phyloP scores from a whole-genome alignment of 2,888 invertebrate genomes.

The Trilocha varians region DNA sequence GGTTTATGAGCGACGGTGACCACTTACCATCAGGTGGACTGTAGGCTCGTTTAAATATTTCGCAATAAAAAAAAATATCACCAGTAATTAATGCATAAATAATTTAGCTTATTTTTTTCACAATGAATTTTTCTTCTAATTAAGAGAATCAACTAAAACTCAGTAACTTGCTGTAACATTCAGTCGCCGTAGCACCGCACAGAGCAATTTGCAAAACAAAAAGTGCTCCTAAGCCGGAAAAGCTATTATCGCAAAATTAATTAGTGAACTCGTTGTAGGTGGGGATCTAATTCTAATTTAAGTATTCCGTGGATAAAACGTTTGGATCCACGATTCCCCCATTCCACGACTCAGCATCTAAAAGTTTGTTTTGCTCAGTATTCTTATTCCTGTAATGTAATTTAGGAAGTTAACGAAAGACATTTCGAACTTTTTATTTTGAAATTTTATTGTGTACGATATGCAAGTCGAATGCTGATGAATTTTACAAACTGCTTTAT shows the following conservation, averaged over 20 bases:
- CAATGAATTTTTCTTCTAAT: no score
- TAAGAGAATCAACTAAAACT: not conserved
- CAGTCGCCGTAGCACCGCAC: constrained; percentile 10
- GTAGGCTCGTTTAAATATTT: no score
- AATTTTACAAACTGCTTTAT: no score
- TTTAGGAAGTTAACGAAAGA: constrained; percentile 13
- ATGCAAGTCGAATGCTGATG: no score
- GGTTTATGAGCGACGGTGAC: no score
- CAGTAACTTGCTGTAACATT: constrained; percentile 15
- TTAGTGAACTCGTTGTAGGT: constrained; percentile 43
- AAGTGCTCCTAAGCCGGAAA: constrained; percentile 25
- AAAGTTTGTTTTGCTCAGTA: constrained; percentile 30
- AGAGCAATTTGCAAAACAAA: constrained; percentile 29
- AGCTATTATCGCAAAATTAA: constrained; percentile 47
- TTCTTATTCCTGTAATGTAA: constrained; percentile 32
- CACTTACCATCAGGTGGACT: no score
- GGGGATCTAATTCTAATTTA: constrained; percentile 45
- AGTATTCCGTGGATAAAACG: constrained; percentile 32
- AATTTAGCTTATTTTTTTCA: no score
- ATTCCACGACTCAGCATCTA: constrained; percentile 20
- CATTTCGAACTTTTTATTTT: not conserved
- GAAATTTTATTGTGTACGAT: not conserved
- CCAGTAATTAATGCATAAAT: no score
- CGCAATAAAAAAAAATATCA: no score
- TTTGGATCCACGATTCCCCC: constrained; percentile 13